These are phyloP conservation scores for Diceros bicornis DNA, from an alignment of 2,797 vertebrate genomes.

Conservation along the genomic window DNA sequence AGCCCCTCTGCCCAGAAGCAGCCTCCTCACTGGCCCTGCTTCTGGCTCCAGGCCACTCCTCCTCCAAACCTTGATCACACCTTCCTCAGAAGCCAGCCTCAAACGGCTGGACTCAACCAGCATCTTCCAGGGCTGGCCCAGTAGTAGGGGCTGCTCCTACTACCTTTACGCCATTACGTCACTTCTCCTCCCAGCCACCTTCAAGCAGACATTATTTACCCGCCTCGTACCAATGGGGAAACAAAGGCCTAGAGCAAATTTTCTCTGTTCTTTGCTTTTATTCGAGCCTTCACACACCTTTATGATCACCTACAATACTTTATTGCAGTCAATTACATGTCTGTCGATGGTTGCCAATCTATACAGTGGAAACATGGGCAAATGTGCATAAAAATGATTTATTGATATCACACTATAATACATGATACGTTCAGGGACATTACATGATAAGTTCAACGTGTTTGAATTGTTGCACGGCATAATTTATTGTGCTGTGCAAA, in stretches of 20 bases:
- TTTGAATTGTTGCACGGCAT: neutral
- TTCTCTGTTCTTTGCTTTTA: neutral
- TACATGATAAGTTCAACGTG: neutral
- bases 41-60: neutral
- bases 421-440: neutral
- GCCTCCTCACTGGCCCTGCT: neutral
- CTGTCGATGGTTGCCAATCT: neutral
- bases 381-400: neutral
- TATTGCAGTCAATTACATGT: neutral
- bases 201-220: neutral
- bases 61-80: neutral
- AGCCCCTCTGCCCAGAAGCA: slow-evolving; percentile 22
- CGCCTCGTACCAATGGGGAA: neutral
- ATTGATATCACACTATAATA: neutral
- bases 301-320: neutral
- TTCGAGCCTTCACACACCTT: neutral
- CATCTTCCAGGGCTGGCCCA: neutral
- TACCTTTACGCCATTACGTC: neutral
- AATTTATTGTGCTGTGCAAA: neutral
- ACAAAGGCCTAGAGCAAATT: neutral
- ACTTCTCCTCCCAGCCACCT: neutral
- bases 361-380: neutral
- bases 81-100: neutral
- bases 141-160: neutral
- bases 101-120: neutral